These are phyloP conservation scores for Polypedilum pembai DNA, from an alignment of 1,140 invertebrate genomes.

Conservation along the genomic window DNA sequence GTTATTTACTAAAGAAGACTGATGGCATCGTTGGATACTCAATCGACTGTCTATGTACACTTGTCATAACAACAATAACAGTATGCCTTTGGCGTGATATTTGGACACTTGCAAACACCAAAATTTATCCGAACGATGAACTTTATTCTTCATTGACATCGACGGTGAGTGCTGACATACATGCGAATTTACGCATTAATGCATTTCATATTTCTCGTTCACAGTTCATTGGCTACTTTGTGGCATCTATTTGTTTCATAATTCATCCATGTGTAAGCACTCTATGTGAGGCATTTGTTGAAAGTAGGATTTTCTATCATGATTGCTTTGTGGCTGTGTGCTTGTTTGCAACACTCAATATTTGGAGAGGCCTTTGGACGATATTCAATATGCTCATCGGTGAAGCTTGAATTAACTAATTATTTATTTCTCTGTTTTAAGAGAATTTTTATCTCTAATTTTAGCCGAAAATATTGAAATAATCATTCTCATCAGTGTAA, in stretches of 20 bases:
- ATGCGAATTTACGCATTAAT: neutral
- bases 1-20: neutral
- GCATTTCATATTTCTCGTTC: neutral
- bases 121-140: neutral
- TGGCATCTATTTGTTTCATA: neutral
- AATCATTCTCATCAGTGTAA: neutral
- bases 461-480: neutral
- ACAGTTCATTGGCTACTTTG: neutral
- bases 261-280: neutral
- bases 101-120: neutral
- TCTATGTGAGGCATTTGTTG: neutral
- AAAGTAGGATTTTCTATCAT: neutral
- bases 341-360: neutral
- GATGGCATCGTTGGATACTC: neutral
- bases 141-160: neutral
- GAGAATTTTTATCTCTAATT: neutral
- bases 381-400: neutral
- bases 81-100: neutral
- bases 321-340: neutral
- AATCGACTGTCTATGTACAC: neutral
- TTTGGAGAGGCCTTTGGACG: neutral
- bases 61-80: neutral
- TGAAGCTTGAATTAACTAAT: neutral
- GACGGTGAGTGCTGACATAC: neutral
- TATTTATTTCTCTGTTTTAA: neutral